Base-by-base conservation (phyloP, 2,113 vertebrate species). In the Bettongia penicillata region DNA sequence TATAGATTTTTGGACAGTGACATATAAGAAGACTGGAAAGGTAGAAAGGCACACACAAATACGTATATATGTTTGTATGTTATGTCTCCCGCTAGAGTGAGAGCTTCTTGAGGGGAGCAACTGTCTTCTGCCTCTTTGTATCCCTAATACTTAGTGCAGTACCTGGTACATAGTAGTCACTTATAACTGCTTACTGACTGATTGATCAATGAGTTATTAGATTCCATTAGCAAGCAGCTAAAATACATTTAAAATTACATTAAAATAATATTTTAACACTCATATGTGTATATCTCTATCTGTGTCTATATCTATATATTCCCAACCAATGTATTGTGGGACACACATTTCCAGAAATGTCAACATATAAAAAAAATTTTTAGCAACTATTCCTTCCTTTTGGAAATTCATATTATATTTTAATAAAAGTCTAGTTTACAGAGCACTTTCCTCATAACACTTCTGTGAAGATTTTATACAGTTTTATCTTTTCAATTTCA, bases 391-490 rank as follows among this genome's bases (percentile, higher is more conserved):
- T 95, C 68, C n/a, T 93, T 61, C 26, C 53, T 90, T 93, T 93
- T 90, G 93, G 94, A 68, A 93, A 95, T 94, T 37, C 93, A 43
- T 28, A 93, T 93, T 91, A 91, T 91, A 51, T 92, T 96, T 24
- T 92, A 10, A 3, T 43, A 84, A 84, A 84, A 84, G 1, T 84
- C 68, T 84, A 43, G n/a, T 84, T 84, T 84, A 84, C 7, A 43
- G 43, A 84, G 14, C n/a, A 84, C 68, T 84, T 77, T 84, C 37
- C 68, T 43, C 10, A 84, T 1, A 84, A 43, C 37, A 84, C 2
- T 84, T 84, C 7, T 23, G n/a, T 84, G 68, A 84, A 77, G 37
- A 43, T 77, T 43, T n/a, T 43, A 16, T 61, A 31, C 1, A 68
- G 61, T 84, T 43, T 22, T 84, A 84, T 84, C 37, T 84, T 43